Evolutionary conservation across 30 jellyfish, hydroid and myxozoan genomes (phyloP).

Genomic region (Clytia hemisphaerica): DNA sequence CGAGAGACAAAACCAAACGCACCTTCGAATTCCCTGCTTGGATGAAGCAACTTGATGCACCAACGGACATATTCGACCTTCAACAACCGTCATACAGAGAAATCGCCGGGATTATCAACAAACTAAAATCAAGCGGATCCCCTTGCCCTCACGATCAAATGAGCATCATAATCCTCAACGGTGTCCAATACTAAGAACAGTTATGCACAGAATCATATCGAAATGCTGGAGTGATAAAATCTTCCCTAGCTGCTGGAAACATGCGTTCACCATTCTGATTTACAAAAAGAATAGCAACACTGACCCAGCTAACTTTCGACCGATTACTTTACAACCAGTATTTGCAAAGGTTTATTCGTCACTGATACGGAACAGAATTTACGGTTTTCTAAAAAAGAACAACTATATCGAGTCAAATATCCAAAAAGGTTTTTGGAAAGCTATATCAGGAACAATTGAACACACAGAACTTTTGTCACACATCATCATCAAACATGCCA

Average conservation of each 20-base stretch:
- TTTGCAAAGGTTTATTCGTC: constrained; percentile 13
- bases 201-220: neutral
- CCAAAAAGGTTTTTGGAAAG: constrained; percentile 9
- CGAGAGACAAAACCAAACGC: neutral
- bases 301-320: constrained; percentile 15
- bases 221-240: neutral
- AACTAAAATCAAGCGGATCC: constrained; percentile 23
- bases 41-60: neutral
- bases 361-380: neutral
- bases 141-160: constrained; percentile 42
- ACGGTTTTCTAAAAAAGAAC: neutral
- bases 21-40: constrained; percentile 11
- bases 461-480: constrained; percentile 32
- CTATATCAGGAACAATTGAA: constrained; percentile 18
- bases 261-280: constrained; percentile 27
- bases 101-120: constrained; percentile 4
- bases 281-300: constrained; percentile 7
- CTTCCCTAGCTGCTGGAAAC: constrained; percentile 11
- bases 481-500: constrained; percentile 33
- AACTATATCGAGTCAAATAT: constrained; percentile 12
- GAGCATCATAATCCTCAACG: constrained; percentile 26
- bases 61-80: neutral
- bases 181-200: constrained; percentile 35
- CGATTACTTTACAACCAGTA: constrained; percentile 25
- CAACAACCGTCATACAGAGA: constrained; percentile 26